Evolutionary conservation across 2,113 vertebrate genomes (phyloP), one percentile per base, ranked within the genome.

Genomic region (Ictidomys tridecemlineatus): DNA sequence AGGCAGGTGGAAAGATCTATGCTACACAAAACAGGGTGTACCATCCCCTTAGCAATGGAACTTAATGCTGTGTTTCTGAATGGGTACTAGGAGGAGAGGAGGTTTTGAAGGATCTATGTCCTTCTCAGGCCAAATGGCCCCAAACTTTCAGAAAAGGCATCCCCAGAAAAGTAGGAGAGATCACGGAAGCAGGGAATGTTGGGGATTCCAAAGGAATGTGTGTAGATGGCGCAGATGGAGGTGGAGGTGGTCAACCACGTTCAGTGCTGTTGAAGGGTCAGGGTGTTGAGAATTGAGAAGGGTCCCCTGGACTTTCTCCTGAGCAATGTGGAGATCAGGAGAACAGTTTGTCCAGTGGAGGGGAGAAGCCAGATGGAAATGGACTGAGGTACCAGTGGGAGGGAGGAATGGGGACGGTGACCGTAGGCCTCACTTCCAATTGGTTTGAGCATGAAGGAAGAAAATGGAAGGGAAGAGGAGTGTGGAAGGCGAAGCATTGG

Each of bases 241-340:
- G 39, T 28, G 8, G 42, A 37, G 8, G 8, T 3, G 24, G 13
- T 2, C 26, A 18, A 1, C 30, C 4, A 0, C 0, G 0, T 20
- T 30, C 3, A 2, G 0, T 20, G 28, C 22, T 45, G 6, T 26
- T 10, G 11, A 56, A 30, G 24, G 22, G 12, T 5, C 30, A 56
- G 63, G 3, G 0, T 2, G 13, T 5, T 0, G 32, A 65, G 18
- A 70, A 7, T 0, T 5, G 17, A 69, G 48, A 32, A 51, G 4
- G 11, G 9, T 8, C 58, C 48, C 0, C 4, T 2, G n/a, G 74
- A 34, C 51, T 7, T 28, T 63, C 61, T 63, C 26, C 56, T 22
- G 12, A 24, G 39, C 5, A 1, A 2, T 0, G 4, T 42, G 42
- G 72, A 5, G 39, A 17, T 67, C 56, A n/a, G 30, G 14, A 30